Percentiles rank a stretch among this genome's conserved stretches.
These are phyloP conservation scores for Campylomormyrus tamandua DNA, from an alignment of 2,113 vertebrate genomes.

Conservation along the genomic window DNA sequence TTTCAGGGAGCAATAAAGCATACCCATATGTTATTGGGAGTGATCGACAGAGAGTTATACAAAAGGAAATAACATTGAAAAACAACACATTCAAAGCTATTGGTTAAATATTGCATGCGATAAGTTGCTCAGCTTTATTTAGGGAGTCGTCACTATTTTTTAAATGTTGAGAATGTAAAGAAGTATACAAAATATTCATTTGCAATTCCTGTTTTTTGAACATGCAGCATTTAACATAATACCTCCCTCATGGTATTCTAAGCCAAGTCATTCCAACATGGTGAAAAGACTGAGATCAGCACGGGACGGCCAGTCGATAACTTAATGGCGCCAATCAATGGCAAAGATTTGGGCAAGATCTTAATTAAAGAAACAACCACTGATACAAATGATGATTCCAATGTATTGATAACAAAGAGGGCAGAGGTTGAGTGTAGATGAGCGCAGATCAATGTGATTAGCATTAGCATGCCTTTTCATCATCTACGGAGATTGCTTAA, in stretches of 20 bases:
- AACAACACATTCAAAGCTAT: neutral
- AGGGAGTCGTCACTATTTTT: neutral
- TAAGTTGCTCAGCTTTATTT: neutral
- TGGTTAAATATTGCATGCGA: neutral
- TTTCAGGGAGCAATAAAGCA: neutral
- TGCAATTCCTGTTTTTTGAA: neutral
- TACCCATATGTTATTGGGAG: neutral
- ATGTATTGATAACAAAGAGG: slow-evolving; percentile 68
- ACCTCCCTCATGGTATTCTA: slow-evolving; percentile 50
- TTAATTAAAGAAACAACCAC: slow-evolving; percentile 95
- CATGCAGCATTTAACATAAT: slow-evolving; percentile 38
- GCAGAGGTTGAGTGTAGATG: slow-evolving; percentile 52
- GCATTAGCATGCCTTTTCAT: slow-evolving; percentile 77
- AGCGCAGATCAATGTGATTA: slow-evolving; percentile 65
- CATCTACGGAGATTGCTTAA: slow-evolving; percentile 59
- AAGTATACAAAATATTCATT: neutral
- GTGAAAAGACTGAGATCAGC: slow-evolving; percentile 68
- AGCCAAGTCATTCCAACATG: slow-evolving; percentile 52
- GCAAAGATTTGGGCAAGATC: slow-evolving; percentile 78
- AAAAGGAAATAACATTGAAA: neutral
- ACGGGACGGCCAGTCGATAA: slow-evolving; percentile 68
- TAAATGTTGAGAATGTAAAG: no score
- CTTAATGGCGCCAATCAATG: slow-evolving; percentile 80
- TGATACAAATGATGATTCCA: slow-evolving; percentile 90
- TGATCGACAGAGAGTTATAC: neutral